Evolutionary conservation across 2,113 vertebrate genomes (phyloP).

Genomic region (Poeciliopsis occidentalis): DNA sequence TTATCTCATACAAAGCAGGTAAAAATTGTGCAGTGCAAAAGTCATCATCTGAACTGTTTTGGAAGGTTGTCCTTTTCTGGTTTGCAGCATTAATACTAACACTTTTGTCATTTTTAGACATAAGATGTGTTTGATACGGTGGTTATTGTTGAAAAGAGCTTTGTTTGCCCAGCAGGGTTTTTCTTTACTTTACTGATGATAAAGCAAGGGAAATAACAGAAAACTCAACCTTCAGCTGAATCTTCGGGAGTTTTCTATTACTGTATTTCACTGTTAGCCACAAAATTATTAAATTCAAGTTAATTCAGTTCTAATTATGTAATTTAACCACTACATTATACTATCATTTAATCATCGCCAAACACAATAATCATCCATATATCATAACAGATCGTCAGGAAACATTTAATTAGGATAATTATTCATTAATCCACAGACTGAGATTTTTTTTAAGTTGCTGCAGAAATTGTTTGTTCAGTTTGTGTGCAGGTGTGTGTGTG

Average conservation of each 20-base stretch:
- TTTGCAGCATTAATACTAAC: background rate
- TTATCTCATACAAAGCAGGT: too few species aligned
- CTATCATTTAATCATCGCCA: conserved; percentile 70
- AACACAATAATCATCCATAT: conserved; percentile 70
- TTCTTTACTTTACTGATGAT: background rate
- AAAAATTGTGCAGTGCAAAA: background rate
- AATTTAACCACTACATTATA: conserved; percentile 42
- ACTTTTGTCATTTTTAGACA: background rate
- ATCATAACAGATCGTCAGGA: conserved; percentile 70
- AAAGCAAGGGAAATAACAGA: background rate
- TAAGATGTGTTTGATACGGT: background rate
- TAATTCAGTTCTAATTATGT: conserved; percentile 64
- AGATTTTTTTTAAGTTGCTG: conserved; percentile 46
- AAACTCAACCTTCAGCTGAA: conserved; percentile 32
- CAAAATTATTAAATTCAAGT: conserved; percentile 57
- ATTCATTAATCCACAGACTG: conserved; percentile 65
- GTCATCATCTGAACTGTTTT: background rate
- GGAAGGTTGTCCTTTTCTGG: background rate
- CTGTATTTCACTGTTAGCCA: conserved; percentile 51
- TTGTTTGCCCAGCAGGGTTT: background rate
- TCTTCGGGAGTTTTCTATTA: conserved; percentile 27
- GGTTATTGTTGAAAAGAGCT: background rate
- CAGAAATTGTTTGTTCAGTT: conserved; percentile 42
- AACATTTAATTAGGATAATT: conserved; percentile 77
- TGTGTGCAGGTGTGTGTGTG: conserved; percentile 7